These are phyloP conservation scores for Aratinga solstitialis DNA, from an alignment of 2,797 vertebrate species.

Conservation along the genomic window DNA sequence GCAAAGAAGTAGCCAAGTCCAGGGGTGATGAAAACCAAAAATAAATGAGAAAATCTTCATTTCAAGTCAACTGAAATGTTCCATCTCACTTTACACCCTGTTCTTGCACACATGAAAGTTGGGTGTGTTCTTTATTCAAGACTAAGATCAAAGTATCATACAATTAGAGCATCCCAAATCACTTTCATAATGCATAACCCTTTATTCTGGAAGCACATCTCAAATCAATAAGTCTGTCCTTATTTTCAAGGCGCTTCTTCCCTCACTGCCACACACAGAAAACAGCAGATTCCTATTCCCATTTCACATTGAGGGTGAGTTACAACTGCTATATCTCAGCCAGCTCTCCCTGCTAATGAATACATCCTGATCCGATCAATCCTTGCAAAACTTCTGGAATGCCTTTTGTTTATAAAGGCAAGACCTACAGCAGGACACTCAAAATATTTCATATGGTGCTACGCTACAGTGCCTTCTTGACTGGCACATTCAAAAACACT, in stretches of 20 bases:
- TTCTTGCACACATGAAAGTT: neutral
- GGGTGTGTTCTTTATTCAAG: neutral
- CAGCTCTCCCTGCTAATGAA: slow-evolving; percentile 19
- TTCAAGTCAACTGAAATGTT: neutral
- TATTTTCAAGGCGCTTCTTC: neutral
- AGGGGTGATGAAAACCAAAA: too few species aligned
- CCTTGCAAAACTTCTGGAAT: slow-evolving; percentile 34
- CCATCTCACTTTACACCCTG: neutral
- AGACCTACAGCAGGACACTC: slow-evolving; percentile 65
- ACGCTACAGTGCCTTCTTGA: slow-evolving; percentile 42
- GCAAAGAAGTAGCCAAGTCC: neutral
- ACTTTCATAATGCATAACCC: rapidly evolving
- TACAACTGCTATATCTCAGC: neutral
- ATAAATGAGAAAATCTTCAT: neutral
- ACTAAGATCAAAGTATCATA: neutral
- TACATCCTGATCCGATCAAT: slow-evolving; percentile 59
- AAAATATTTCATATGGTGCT: slow-evolving; percentile 33
- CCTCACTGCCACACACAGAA: neutral
- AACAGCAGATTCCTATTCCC: neutral
- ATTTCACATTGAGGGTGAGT: neutral
- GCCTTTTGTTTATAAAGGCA: slow-evolving; percentile 55
- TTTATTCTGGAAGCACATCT: neutral
- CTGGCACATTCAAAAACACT: neutral
- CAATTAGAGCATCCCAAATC: neutral
- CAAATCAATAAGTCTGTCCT: neutral